phyloP scores from a whole-genome alignment of 37 sponge, comb jelly and placozoan genomes.

The Axinella damicornis region DNA sequence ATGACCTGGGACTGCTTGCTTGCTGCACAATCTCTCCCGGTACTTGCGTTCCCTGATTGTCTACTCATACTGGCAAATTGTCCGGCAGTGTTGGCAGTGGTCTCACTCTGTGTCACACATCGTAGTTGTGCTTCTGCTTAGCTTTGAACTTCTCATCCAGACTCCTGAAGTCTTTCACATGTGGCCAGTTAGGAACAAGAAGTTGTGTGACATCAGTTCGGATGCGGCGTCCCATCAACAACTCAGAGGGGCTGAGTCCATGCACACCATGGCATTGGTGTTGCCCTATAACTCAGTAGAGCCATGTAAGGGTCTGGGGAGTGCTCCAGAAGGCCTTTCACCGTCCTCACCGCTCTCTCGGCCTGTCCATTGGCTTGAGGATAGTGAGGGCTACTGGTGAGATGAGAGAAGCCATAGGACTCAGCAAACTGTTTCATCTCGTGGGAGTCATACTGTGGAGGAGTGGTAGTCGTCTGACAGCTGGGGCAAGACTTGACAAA shows the following conservation, averaged over 20 bases:
- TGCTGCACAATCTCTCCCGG: background rate
- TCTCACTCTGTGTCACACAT: slow-evolving; percentile 9
- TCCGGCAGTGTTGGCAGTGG: background rate
- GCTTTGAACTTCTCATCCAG: background rate
- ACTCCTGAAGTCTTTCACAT: slow-evolving; percentile 16
- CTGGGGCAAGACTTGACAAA: background rate
- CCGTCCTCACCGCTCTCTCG: slow-evolving; percentile 54
- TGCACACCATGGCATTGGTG: slow-evolving; percentile 54
- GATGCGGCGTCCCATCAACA: slow-evolving; percentile 45
- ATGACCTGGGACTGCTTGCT: background rate
- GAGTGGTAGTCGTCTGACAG: background rate
- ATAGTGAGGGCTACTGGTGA: slow-evolving; percentile 25
- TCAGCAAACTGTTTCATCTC: slow-evolving; percentile 20
- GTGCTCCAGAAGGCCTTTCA: slow-evolving; percentile 12
- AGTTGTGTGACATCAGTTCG: background rate
- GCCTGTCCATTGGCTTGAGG: slow-evolving; percentile 45
- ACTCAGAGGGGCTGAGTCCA: slow-evolving; percentile 35
- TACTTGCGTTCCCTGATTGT: background rate
- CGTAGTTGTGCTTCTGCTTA: slow-evolving; percentile 34
- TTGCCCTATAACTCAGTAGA: slow-evolving; percentile 47
- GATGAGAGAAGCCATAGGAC: slow-evolving; percentile 20
- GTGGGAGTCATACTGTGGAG: background rate
- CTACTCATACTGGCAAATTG: background rate
- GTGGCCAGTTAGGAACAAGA: slow-evolving; percentile 35
- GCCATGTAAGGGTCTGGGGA: slow-evolving; percentile 35